Base-by-base conservation (phyloP, 2,888 invertebrate genomes). In the Heliconius ethilla region DNA sequence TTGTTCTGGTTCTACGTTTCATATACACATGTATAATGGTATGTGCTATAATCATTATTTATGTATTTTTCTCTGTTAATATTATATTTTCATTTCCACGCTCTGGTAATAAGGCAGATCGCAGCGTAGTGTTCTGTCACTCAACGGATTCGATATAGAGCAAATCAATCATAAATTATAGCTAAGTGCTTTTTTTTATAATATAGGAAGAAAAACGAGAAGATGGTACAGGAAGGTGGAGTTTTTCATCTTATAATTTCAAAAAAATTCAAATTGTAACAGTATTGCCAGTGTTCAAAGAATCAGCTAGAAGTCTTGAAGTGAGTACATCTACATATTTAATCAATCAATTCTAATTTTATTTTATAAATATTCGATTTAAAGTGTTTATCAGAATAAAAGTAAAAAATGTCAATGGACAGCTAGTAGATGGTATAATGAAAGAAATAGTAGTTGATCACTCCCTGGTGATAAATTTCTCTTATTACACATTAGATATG, bases 11-110 rank as follows among this genome's bases (percentile, higher is more conserved):
- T 45, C 22, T 45, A 45, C n/a, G 33, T 40, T 37, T 37, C 4
- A 40, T 37, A 25, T 69, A 15, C n/a, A 18, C 37, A 67, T 33
- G 66, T 67, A 40, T 13, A 69, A 69, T 69, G 67, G 67, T 69
- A 69, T 25, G 67, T 69, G 25, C n/a, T 69, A 22, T 69, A n/a
- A 40, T 45, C 45, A 5, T 45, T 45, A 45, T 5, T 45, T 1
- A 15, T 45, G 5, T 15, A 1, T 45, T 45, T 45, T 15, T 45
- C 15, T 15, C 45, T 45, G 15, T 45, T 45, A 5, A 45, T 45
- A 15, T 45, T 4, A 15, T 45, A 45, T 45, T 45, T 45, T 45
- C 15, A 40, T 40, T 40, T 45, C 15, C 15, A 1, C 0, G 1
- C 6, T 45, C 45, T 45, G 45, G 45, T 15, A 15, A 6, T 15